phyloP scores from a whole-genome alignment of 2,797 vertebrate species.

The Squalus acanthias region DNA sequence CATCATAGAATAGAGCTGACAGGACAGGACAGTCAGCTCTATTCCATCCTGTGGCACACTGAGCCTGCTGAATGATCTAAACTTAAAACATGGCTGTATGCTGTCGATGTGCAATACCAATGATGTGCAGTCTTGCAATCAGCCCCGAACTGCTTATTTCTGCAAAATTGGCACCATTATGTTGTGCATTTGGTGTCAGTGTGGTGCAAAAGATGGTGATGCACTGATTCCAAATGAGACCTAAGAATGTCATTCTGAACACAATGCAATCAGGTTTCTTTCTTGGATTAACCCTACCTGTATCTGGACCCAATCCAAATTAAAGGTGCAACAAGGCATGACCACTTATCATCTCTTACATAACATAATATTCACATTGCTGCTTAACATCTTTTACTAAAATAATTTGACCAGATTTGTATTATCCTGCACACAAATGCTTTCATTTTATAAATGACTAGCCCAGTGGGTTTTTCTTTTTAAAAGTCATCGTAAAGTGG shows the following conservation, averaged over 20 bases:
- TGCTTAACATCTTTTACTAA: not conserved
- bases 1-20: not conserved
- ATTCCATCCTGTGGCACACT: not conserved
- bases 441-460: not conserved
- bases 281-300: not conserved
- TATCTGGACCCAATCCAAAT: not conserved
- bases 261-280: not conserved
- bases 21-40: not conserved
- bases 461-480: not conserved
- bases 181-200: not conserved
- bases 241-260: not conserved
- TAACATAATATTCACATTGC: not conserved
- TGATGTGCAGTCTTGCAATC: not conserved
- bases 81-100: not conserved
- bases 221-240: not conserved
- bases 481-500: not conserved
- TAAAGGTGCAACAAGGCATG: not conserved
- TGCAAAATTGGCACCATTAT: not conserved
- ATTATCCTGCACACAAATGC: not conserved
- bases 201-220: not conserved
- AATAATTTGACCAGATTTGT: not conserved
- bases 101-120: not conserved
- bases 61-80: not conserved
- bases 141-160: not conserved
- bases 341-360: not conserved